phyloP scores from a whole-genome alignment of 2,888 invertebrate genomes.

The Synanthedon vespiformis region DNA sequence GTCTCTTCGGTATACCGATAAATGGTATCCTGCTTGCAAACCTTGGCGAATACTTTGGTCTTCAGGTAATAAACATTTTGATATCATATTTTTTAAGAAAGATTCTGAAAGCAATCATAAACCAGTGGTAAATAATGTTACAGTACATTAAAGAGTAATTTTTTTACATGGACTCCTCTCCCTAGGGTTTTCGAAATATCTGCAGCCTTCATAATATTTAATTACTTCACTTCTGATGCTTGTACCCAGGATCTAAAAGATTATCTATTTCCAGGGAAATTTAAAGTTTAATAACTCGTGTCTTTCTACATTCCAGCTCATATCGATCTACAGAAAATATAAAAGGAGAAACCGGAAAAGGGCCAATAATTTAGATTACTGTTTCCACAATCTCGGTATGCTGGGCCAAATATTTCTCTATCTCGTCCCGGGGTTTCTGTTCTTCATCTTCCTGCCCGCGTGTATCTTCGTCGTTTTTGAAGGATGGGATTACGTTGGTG shows the following conservation, averaged over 20 bases:
- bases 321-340: constrained; percentile 83
- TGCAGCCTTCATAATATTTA: too few species aligned
- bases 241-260: too few species aligned
- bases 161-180: too few species aligned
- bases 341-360: constrained; percentile 75
- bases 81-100: background rate
- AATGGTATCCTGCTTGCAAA: constrained; percentile 84
- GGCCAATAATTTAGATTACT: constrained; percentile 71
- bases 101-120: too few species aligned
- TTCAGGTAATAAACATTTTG: constrained; percentile 69
- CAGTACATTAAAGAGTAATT: too few species aligned
- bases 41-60: constrained; percentile 87
- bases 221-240: too few species aligned
- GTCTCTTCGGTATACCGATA: constrained; percentile 86
- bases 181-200: too few species aligned
- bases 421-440: constrained; percentile 87
- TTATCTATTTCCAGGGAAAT: too few species aligned
- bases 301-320: constrained; percentile 69
- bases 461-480: constrained; percentile 87
- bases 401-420: constrained; percentile 85
- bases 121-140: too few species aligned
- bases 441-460: constrained; percentile 89
- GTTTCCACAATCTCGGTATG: constrained; percentile 77
- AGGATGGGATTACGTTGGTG: constrained; percentile 85
- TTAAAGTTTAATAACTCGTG: background rate